phyloP scores from a whole-genome alignment of 2,113 vertebrate species.

The Cyanoderma ruficeps region DNA sequence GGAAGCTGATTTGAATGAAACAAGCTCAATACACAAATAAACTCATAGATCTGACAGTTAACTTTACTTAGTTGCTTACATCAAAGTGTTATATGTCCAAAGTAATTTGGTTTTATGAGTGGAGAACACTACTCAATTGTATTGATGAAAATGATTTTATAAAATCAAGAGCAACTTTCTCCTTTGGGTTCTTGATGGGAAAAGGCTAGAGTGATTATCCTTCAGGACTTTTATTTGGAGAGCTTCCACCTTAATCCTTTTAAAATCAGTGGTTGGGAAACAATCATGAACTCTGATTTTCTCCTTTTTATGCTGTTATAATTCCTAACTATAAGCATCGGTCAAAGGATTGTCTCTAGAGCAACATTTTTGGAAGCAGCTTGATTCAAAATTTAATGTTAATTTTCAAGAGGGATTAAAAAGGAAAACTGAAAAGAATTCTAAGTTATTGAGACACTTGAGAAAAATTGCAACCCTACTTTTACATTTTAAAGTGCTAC shows the following conservation, averaged over 20 bases:
- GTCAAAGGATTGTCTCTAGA: neutral
- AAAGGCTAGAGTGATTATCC: neutral
- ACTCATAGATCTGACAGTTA: neutral
- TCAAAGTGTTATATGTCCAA: neutral
- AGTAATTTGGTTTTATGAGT: neutral
- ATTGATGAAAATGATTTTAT: neutral
- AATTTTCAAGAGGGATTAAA: neutral
- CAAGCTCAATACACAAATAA: neutral
- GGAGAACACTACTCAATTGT: neutral
- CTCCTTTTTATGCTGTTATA: neutral
- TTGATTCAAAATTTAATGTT: neutral
- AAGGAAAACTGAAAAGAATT: neutral
- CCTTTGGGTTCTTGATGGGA: neutral
- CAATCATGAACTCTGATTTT: neutral
- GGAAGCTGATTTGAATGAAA: neutral
- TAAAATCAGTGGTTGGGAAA: neutral
- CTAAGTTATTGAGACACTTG: neutral
- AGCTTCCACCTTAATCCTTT: neutral
- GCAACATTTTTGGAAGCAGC: neutral
- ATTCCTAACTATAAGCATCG: neutral
- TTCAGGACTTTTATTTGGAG: neutral
- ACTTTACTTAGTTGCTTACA: neutral
- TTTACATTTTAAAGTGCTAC: neutral
- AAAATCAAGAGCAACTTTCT: neutral
- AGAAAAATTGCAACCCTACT: neutral